These are phyloP conservation scores for Lophius americanus DNA, from an alignment of 2,797 vertebrate genomes.

Conservation along the genomic window DNA sequence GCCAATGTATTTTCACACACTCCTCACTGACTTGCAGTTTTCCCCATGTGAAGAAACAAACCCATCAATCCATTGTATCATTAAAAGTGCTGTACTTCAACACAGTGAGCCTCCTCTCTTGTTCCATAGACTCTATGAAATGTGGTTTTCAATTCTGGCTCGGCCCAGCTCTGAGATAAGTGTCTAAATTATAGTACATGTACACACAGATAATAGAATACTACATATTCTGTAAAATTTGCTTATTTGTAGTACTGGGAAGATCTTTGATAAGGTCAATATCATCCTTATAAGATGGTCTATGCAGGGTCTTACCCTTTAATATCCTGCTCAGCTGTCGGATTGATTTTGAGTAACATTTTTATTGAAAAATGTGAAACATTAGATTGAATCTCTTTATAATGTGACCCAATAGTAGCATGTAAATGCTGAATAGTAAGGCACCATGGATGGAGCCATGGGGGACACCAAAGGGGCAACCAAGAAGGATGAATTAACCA, in stretches of 20 bases:
- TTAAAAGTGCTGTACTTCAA: slow-evolving; percentile 82
- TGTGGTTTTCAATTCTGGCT: neutral
- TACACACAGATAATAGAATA: neutral
- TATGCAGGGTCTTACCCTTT: no score
- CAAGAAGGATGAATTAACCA: no score
- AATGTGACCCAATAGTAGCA: no score
- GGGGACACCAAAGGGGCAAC: no score
- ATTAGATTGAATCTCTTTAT: no score
- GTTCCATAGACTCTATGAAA: neutral
- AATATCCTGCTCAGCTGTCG: no score
- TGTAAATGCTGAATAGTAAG: no score
- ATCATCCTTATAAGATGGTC: no score
- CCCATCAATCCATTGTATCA: slow-evolving; percentile 77
- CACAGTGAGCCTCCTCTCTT: neutral
- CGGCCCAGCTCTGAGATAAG: neutral
- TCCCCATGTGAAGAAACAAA: slow-evolving; percentile 72
- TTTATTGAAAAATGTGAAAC: no score
- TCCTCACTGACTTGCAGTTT: slow-evolving; percentile 72
- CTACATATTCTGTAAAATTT: neutral
- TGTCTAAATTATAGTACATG: neutral
- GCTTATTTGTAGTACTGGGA: neutral
- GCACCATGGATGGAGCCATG: no score
- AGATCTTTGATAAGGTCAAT: neutral
- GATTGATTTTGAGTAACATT: no score
- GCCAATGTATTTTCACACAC: slow-evolving; percentile 62